These are phyloP conservation scores for Geothlypis trichas DNA, from an alignment of 2,113 vertebrate genomes.

Conservation along the genomic window DNA sequence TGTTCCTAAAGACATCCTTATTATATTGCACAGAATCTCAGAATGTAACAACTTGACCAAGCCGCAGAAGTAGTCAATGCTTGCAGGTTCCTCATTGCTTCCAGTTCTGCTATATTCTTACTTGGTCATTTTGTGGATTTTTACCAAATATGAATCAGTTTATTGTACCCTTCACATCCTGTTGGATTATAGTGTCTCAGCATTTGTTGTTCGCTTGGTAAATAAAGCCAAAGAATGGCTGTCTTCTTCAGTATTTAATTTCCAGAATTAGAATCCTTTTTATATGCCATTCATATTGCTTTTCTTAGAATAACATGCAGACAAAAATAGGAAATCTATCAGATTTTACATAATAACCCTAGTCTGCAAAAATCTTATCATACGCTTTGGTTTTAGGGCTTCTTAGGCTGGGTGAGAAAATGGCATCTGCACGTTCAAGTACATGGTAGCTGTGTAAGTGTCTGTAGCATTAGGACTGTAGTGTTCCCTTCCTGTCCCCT, in stretches of 20 bases:
- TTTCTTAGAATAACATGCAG: not conserved
- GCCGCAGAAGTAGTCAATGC: not conserved
- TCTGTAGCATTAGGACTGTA: not conserved
- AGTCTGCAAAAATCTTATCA: not conserved
- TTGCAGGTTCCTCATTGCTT: not conserved
- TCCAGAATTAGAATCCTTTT: not conserved
- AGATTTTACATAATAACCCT: not conserved
- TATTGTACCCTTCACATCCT: not conserved
- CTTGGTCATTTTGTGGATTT: not conserved
- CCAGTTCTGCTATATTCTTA: not conserved
- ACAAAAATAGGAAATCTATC: not conserved
- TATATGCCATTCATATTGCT: not conserved
- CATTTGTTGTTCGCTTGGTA: not conserved
- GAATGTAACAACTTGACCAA: not conserved
- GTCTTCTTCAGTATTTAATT: not conserved
- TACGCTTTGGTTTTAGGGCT: not conserved
- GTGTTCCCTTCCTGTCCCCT: not conserved
- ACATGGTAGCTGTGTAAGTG: not conserved
- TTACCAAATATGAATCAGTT: not conserved
- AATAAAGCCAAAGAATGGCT: not conserved
- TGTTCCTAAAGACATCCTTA: not conserved
- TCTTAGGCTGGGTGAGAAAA: slow-evolving; percentile 10
- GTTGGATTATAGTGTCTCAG: not conserved
- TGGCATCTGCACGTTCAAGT: not conserved
- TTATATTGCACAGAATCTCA: not conserved